These are phyloP conservation scores for Chloroclystis v-ata DNA, from an alignment of 2,888 invertebrate genomes.

Conservation along the genomic window DNA sequence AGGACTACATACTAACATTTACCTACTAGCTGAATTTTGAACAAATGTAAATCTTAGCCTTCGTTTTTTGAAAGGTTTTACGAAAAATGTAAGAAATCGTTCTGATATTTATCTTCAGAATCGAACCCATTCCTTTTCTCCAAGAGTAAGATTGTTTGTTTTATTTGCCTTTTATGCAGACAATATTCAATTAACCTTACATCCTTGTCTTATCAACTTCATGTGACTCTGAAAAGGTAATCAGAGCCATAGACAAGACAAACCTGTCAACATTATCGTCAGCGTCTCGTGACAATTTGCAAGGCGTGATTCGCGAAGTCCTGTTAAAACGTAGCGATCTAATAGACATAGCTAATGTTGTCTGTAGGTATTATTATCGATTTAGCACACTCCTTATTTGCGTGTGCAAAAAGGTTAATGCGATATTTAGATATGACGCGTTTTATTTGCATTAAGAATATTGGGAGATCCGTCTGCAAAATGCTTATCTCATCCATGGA, in stretches of 20 bases:
- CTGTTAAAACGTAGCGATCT: slow-evolving; percentile 31
- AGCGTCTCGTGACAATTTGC: slow-evolving; percentile 41
- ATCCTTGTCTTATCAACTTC: background rate
- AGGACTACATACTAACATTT: too few species aligned
- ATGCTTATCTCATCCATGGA: too few species aligned
- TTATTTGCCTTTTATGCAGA: too few species aligned
- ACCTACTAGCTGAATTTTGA: too few species aligned
- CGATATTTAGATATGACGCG: background rate
- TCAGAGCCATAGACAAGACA: too few species aligned
- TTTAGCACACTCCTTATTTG: slow-evolving; percentile 6
- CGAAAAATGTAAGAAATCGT: too few species aligned
- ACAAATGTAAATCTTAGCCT: too few species aligned
- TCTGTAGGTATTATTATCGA: slow-evolving; percentile 1
- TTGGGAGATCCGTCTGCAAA: background rate
- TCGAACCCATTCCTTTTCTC: too few species aligned
- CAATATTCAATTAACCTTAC: too few species aligned
- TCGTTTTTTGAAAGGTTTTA: too few species aligned
- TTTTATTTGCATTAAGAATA: background rate
- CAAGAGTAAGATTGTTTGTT: too few species aligned
- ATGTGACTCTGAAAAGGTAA: background rate
- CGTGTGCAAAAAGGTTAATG: background rate
- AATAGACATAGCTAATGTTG: slow-evolving; percentile 9
- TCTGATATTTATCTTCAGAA: background rate
- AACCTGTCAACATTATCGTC: too few species aligned
- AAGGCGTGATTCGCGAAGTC: slow-evolving; percentile 35